phyloP scores from a whole-genome alignment of 1,140 invertebrate genomes.

The Trichogramma pretiosum region DNA sequence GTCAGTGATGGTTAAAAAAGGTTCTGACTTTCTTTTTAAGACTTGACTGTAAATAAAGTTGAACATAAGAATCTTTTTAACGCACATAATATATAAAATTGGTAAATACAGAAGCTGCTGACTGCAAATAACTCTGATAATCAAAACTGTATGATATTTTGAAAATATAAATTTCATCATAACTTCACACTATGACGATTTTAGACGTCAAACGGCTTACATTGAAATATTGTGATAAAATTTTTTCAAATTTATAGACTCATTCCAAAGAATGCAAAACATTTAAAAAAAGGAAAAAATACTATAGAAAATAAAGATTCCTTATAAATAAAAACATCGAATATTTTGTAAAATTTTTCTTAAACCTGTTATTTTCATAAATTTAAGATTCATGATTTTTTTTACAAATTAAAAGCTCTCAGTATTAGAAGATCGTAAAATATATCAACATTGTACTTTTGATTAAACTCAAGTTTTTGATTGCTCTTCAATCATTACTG shows the following conservation, averaged over 20 bases:
- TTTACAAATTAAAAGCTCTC: neutral
- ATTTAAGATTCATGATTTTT: neutral
- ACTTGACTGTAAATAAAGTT: slow-evolving; percentile 10
- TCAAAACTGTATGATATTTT: slow-evolving; percentile 11
- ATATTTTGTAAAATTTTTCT: slow-evolving; percentile 10
- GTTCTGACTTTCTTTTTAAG: slow-evolving; percentile 13
- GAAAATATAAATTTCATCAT: slow-evolving; percentile 12
- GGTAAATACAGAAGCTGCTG: slow-evolving; percentile 16
- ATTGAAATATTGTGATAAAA: slow-evolving; percentile 16
- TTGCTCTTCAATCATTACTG: too few species aligned
- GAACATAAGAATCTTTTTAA: slow-evolving; percentile 10
- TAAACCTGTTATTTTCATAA: slow-evolving; percentile 6
- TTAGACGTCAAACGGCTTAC: slow-evolving; percentile 13
- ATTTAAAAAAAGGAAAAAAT: slow-evolving; percentile 7
- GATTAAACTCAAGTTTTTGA: too few species aligned
- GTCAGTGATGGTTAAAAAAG: slow-evolving; percentile 14
- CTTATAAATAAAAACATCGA: slow-evolving; percentile 3
- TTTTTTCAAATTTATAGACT: too few species aligned
- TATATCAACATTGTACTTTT: too few species aligned
- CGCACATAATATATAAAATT: slow-evolving; percentile 11
- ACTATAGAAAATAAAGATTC: slow-evolving; percentile 2
- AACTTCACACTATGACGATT: slow-evolving; percentile 18
- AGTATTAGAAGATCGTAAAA: slow-evolving; percentile 12
- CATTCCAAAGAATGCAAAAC: too few species aligned
- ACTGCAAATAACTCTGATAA: slow-evolving; percentile 8